Evolutionary conservation across 2,888 invertebrate genomes (phyloP).

Genomic region (Augiades crinisus): DNA sequence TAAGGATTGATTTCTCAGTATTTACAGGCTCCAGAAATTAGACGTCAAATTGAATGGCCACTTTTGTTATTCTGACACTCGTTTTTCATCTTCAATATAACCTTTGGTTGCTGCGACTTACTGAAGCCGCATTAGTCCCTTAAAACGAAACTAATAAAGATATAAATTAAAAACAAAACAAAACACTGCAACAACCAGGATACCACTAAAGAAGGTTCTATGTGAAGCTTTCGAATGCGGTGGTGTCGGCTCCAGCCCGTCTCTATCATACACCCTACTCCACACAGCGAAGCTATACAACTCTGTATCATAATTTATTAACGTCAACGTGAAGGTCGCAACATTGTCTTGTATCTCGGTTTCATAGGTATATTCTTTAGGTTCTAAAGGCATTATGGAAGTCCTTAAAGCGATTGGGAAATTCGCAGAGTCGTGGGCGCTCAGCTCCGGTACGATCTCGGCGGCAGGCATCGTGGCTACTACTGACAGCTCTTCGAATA

Average conservation of each 20-base stretch:
- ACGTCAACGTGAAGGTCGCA: slow-evolving; percentile 42
- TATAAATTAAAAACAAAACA: not conserved
- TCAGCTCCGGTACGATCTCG: slow-evolving; percentile 35
- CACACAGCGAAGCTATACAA: slow-evolving; percentile 76
- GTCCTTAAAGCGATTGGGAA: slow-evolving; percentile 74
- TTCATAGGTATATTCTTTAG: slow-evolving; percentile 48
- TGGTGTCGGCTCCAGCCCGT: slow-evolving; percentile 52
- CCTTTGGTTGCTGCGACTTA: too few species aligned
- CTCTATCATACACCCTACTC: slow-evolving; percentile 73
- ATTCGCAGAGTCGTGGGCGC: slow-evolving; percentile 56
- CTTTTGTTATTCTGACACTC: too few species aligned
- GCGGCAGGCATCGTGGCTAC: slow-evolving; percentile 64
- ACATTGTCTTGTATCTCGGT: slow-evolving; percentile 29
- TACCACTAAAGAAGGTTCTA: not conserved
- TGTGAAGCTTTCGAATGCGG: slow-evolving; percentile 29
- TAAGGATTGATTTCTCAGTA: too few species aligned
- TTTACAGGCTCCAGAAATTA: too few species aligned
- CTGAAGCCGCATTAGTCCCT: too few species aligned
- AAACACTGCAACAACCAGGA: not conserved
- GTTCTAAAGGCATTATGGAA: slow-evolving; percentile 72
- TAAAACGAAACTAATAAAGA: too few species aligned
- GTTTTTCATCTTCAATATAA: too few species aligned
- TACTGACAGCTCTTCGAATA: slow-evolving; percentile 70
- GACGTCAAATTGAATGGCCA: too few species aligned
- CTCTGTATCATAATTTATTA: slow-evolving; percentile 46